Evolutionary conservation across 92 coral and sea anemone genomes (phyloP), one percentile per base, ranked within the genome.

Genomic region (Actinernus sp.): DNA sequence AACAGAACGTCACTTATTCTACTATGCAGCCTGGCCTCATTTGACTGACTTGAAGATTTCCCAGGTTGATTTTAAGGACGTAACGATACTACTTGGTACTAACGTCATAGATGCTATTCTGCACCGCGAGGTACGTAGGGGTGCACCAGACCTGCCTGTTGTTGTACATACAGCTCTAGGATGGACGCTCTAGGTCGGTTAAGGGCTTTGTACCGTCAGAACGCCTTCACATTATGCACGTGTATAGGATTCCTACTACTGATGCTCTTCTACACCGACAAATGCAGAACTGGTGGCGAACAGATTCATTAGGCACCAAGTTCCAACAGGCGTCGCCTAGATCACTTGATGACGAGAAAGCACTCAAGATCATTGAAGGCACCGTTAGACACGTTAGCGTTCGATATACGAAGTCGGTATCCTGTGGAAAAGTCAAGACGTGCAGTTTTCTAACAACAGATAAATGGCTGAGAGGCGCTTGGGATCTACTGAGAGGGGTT

Each of bases 171-270:
- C 57, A 2, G 30, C 52, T 27, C 71, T 85, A 29, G 86, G 91
- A 12, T 78, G 82, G 91, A 71, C 77, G 21, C 68, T 82, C 82
- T 39, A 73, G 74, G 5, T 62, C 77, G 2, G 59, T 81, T 20
- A 41, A 68, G 6, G 43, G 56, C 21, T 44, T 81, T 11, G 13
- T 27, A 69, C 41, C 41, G 8, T 14, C 41, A 8, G 72, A 62
- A 19, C 25, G 67, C 36, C 63, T 62, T 14, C 74, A 46, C 41
- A 39, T 49, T 26, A 70, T 65, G 74, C 73, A 75, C 55, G 49
- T 69, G 46, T 34, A 71, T 31, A 74, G 58, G 8, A 78, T 70
- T 13, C 58, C 53, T 25, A 60, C 46, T 25, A 31, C 43, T 8
- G 80, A 86, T 0, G 76, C 74, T 28, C 49, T 58, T 7, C 78